Evolutionary conservation across 2,113 vertebrate genomes (phyloP).

Genomic region (Copsychus sechellarum): DNA sequence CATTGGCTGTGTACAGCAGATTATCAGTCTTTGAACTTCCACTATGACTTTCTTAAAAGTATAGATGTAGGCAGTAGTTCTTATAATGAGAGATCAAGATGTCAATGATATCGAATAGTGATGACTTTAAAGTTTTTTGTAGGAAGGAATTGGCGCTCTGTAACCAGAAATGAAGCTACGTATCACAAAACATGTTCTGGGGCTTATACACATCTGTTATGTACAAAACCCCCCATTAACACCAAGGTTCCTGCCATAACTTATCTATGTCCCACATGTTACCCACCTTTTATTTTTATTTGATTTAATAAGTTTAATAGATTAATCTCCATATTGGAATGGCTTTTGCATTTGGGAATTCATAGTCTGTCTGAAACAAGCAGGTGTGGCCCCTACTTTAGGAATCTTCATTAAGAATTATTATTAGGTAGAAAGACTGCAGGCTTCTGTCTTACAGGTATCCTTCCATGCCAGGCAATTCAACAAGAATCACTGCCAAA

Average conservation of each 20-base stretch:
- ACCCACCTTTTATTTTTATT: neutral
- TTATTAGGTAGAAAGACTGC: neutral
- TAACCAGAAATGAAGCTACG: neutral
- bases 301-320: neutral
- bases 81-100: neutral
- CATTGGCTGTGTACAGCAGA: neutral
- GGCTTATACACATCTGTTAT: rapidly evolving
- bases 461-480: neutral
- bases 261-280: neutral
- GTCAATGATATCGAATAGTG: neutral
- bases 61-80: neutral
- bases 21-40: neutral
- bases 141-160: neutral
- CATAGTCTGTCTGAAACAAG: neutral
- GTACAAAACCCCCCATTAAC: neutral
- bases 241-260: neutral
- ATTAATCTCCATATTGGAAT: neutral
- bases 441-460: neutral
- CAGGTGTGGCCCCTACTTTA: neutral
- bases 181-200: neutral
- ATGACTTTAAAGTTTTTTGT: neutral
- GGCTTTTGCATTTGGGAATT: neutral
- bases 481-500: neutral
- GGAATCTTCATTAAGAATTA: neutral
- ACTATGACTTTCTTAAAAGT: neutral